Evolutionary conservation across 2,113 vertebrate genomes (phyloP).

Genomic region (Indicator maculatus): DNA sequence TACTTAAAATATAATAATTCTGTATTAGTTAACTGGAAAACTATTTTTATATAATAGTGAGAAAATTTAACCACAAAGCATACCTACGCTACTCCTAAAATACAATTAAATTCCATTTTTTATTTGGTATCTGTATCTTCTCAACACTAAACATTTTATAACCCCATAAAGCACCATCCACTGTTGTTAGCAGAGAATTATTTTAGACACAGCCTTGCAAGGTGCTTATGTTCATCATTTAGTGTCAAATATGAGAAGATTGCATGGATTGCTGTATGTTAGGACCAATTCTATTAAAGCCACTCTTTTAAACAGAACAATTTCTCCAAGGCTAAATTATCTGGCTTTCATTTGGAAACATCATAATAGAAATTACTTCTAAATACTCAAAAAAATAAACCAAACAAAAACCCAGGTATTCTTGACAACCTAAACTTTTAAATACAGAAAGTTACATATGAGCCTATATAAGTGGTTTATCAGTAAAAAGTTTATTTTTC

Average conservation of each 20-base stretch:
- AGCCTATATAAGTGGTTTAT: too few species aligned
- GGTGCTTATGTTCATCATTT: not conserved
- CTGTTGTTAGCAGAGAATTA: not conserved
- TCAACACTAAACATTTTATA: not conserved
- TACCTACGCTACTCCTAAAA: not conserved
- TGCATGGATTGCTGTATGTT: not conserved
- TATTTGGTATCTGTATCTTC: not conserved
- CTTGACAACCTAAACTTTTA: not conserved
- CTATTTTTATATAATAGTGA: not conserved
- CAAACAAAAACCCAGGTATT: not conserved
- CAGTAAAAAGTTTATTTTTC: not conserved
- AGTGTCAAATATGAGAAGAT: not conserved
- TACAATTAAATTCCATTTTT: not conserved
- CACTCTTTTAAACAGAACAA: not conserved
- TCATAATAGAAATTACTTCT: not conserved
- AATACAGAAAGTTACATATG: too few species aligned
- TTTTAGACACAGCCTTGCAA: not conserved
- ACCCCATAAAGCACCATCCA: not conserved
- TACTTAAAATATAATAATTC: too few species aligned
- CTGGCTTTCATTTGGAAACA: not conserved
- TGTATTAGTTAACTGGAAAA: constrained; percentile 5
- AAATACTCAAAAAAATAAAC: not conserved
- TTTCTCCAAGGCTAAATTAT: not conserved
- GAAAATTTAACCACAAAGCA: not conserved
- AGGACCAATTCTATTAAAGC: not conserved